phyloP scores from a whole-genome alignment of 2,888 invertebrate species.

The Bellardia pandia region DNA sequence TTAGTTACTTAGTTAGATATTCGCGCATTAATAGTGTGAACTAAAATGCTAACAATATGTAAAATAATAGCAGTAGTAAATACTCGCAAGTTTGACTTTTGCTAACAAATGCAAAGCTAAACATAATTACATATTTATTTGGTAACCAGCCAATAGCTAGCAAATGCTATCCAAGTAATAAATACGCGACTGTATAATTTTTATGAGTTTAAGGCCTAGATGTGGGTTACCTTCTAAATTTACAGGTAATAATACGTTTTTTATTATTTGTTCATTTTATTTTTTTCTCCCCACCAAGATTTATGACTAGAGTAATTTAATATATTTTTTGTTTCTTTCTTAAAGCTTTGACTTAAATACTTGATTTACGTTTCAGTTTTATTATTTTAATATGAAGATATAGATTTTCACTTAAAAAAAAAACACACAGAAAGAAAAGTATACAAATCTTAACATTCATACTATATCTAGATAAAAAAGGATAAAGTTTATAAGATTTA shows the following conservation, averaged over 20 bases:
- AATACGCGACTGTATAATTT: background rate
- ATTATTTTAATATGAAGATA: conserved; percentile 55
- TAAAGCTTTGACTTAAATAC: conserved; percentile 66
- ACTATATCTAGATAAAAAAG: conserved; percentile 36
- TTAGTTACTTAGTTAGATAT: no score
- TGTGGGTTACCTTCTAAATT: conserved; percentile 69
- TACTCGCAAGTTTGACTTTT: background rate
- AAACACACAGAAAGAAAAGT: background rate
- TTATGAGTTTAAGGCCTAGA: conserved; percentile 65
- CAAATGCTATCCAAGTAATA: background rate
- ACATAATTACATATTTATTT: background rate
- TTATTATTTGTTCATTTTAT: conserved; percentile 28
- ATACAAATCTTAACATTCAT: background rate
- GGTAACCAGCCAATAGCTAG: conserved; percentile 5
- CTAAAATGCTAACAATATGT: background rate
- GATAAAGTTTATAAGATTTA: conserved; percentile 36
- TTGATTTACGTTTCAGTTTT: conserved; percentile 68
- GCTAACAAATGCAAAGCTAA: background rate
- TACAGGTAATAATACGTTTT: conserved; percentile 55
- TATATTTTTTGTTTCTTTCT: conserved; percentile 34
- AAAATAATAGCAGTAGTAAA: background rate
- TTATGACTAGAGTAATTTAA: conserved; percentile 70
- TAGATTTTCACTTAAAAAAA: conserved; percentile 59
- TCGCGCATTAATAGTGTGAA: background rate
- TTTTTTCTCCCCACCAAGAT: conserved; percentile 53